Evolutionary conservation across 2,113 vertebrate species (phyloP).

Genomic region (Irena cyanogastra): DNA sequence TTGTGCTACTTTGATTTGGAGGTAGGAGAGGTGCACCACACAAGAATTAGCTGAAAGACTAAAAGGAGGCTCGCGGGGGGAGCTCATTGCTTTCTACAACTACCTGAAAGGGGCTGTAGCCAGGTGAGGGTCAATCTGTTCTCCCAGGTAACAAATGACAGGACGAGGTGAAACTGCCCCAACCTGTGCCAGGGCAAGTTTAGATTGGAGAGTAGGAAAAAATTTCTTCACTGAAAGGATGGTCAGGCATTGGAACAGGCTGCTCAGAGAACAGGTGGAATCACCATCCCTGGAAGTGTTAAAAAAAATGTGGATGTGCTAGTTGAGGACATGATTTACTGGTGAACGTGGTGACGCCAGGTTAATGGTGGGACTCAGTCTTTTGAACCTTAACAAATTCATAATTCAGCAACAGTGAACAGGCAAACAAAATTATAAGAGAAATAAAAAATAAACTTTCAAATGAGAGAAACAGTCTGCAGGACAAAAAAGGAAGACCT

Average conservation of each 20-base stretch:
- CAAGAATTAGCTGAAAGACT: background rate
- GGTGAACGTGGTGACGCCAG: background rate
- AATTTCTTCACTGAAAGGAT: background rate
- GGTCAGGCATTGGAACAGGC: background rate
- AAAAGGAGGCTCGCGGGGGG: background rate
- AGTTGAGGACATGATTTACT: background rate
- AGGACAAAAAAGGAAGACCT: background rate
- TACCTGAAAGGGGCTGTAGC: background rate
- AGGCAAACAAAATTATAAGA: background rate
- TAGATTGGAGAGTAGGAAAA: background rate
- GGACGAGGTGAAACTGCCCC: background rate
- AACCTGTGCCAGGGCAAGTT: background rate
- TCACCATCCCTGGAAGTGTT: background rate
- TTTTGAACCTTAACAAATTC: background rate
- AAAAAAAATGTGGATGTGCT: background rate
- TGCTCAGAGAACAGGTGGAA: background rate
- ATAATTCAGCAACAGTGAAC: background rate
- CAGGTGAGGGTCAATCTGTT: background rate
- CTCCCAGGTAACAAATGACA: background rate
- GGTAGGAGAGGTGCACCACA: background rate
- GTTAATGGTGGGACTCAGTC: background rate
- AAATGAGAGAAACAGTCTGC: background rate
- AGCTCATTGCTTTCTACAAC: background rate
- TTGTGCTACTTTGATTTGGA: background rate
- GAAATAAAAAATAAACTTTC: background rate